A percentile compares a stretch with the other conserved stretches of the same genome.
phyloP scores from a whole-genome alignment of 2,797 vertebrate species.

The Hemitrygon akajei region DNA sequence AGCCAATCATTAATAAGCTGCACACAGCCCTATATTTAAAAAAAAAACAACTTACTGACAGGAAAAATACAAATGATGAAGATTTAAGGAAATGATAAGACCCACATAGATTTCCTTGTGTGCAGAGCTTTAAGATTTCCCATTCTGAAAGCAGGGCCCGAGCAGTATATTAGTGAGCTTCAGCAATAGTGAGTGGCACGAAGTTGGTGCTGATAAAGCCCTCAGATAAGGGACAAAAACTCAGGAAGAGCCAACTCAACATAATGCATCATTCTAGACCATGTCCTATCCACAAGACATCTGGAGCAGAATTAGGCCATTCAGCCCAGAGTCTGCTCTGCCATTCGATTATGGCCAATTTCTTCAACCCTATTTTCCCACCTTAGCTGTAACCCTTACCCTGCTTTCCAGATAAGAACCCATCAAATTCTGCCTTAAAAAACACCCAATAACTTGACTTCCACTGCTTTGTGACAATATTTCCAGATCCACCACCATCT shows the following conservation, averaged over 20 bases:
- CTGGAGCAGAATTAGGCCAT: no score
- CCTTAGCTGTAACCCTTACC: no score
- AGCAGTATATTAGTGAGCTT: no score
- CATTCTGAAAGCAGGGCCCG: neutral
- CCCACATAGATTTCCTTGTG: neutral
- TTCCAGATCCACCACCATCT: no score
- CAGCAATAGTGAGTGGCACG: neutral
- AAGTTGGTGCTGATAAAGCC: neutral
- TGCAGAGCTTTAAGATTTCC: neutral
- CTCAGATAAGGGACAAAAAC: neutral
- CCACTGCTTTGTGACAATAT: neutral
- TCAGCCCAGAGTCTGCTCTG: no score
- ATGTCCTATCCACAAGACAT: no score
- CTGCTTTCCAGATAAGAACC: no score
- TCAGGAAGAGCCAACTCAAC: neutral
- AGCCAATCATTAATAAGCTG: constrained; percentile 48
- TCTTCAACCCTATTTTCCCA: no score
- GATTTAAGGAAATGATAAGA: neutral
- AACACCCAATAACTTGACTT: no score
- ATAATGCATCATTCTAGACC: neutral
- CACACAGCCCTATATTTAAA: constrained; percentile 65
- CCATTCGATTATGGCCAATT: no score
- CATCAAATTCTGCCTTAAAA: no score
- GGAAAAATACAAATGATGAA: neutral
- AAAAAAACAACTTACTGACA: neutral